Base-by-base conservation (phyloP, 2,888 invertebrate species). In the Orchesella flavescens region DNA sequence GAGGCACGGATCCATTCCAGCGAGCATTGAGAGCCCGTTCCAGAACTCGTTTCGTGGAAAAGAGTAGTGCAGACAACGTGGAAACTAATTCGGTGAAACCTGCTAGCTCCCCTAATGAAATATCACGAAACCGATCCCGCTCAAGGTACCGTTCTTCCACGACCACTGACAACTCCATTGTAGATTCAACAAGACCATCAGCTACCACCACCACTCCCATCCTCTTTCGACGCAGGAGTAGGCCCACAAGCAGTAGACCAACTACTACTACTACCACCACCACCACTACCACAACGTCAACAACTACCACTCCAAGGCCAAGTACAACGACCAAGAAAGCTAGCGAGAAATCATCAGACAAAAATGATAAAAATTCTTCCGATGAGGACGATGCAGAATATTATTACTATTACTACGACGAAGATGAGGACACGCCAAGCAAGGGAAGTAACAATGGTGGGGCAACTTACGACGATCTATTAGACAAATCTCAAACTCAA, bases 391-490 rank as follows among this genome's bases (percentile, higher is more conserved):
- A 85, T 12, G 34, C 77, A 1, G 86, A 87, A 21, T 86, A 88
- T 63, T 87, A 89, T 72, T 87, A 88, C 49, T 87, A 88, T 19
- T 89, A 88, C 44, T 89, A 89, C 17, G 91, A 91, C 49, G 92
- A 91, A 78, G 90, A 92, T 15, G 94, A 94, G 73, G 95, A 95
- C 0, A 94, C 96, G 12, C 53, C 71, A 55, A 2, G 53, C 10
- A 46, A 19, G 15, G 24, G 15, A 43, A 68, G 44, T 34, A 59
- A 34, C 15, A 43, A 46, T 0, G 65, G 49, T 24, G 68, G 68
- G 12, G 76, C 57, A 55, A 9, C 61, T 15, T 34, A 63, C 19
- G 72, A 84, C 24, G 85, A 86, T 57, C 61, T 86, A 46, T 57
- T 84, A 12, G 75, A 82, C 59, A 86, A 86, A 65, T 86, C 86